phyloP scores from a whole-genome alignment of 1,140 invertebrate species.

The Aphelenchoides besseyi region DNA sequence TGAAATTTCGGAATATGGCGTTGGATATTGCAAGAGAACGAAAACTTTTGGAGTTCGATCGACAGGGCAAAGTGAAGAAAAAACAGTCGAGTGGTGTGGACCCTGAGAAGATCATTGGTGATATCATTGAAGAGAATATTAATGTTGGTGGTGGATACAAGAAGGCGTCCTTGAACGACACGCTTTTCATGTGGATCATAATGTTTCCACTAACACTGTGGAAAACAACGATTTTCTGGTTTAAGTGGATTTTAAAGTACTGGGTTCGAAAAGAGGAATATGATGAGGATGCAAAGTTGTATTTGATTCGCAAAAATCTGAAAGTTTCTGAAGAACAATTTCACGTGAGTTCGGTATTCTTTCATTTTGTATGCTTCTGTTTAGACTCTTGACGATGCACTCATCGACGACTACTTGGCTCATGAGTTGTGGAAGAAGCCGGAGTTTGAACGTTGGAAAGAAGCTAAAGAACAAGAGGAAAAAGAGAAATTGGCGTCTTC shows the following conservation, averaged over 20 bases:
- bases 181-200: constrained; percentile 78
- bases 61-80: constrained; percentile 66
- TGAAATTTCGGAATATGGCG: constrained; percentile 78
- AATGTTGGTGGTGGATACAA: constrained; percentile 75
- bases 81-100: constrained; percentile 74
- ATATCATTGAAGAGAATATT: constrained; percentile 82
- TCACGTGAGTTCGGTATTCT: constrained; percentile 64
- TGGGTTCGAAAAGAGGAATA: constrained; percentile 74
- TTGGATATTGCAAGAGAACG: constrained; percentile 77
- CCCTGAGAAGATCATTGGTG: constrained; percentile 75
- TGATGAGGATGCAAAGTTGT: constrained; percentile 76
- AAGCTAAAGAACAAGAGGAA: constrained; percentile 76
- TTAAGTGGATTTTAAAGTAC: constrained; percentile 77
- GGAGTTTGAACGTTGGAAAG: constrained; percentile 76
- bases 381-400: constrained; percentile 72
- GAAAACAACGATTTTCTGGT: constrained; percentile 73
- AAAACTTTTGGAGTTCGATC: constrained; percentile 67
- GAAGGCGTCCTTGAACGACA: constrained; percentile 73
- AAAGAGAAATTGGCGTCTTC: constrained; percentile 74
- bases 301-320: constrained; percentile 77
- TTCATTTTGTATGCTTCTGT: constrained; percentile 26
- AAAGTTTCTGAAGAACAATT: constrained; percentile 69
- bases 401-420: constrained; percentile 73
- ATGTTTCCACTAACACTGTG: constrained; percentile 73
- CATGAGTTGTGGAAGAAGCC: constrained; percentile 77